Evolutionary conservation across 2,113 vertebrate species (phyloP).

Genomic region (Barnardius zonarius): DNA sequence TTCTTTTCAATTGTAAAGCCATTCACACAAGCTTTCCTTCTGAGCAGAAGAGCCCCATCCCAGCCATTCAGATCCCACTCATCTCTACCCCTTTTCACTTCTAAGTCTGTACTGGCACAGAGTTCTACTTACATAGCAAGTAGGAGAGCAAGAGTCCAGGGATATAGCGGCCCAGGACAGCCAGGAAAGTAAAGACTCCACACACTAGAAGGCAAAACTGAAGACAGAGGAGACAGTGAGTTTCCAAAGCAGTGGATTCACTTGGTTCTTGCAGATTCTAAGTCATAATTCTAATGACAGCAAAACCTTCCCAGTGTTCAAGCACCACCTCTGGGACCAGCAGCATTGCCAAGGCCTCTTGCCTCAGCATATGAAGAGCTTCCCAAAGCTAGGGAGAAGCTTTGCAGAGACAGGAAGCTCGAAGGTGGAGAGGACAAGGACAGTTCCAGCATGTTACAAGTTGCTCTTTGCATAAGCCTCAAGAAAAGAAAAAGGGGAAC

Average conservation of each 20-base stretch:
- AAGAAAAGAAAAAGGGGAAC: not conserved
- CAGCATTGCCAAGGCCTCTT: not conserved
- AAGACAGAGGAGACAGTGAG: slow-evolving; percentile 31
- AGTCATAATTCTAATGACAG: not conserved
- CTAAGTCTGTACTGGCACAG: not conserved
- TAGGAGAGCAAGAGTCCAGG: slow-evolving; percentile 93
- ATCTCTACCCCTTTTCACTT: not conserved
- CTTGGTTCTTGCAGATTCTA: not conserved
- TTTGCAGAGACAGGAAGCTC: not conserved
- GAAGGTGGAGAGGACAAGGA: not conserved
- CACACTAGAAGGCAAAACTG: slow-evolving; percentile 93
- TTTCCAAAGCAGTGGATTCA: not conserved
- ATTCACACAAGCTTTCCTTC: not conserved
- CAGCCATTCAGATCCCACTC: not conserved
- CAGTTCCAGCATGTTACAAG: not conserved
- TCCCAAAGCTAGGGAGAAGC: not conserved
- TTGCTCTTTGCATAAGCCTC: not conserved
- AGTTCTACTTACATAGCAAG: slow-evolving; percentile 82
- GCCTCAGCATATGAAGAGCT: not conserved
- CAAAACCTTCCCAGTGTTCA: not conserved
- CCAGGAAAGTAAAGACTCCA: slow-evolving; percentile 84
- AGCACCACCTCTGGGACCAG: accelerated
- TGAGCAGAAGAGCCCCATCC: not conserved
- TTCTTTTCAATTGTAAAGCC: not conserved
- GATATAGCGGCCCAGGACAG: slow-evolving; percentile 85